Evolutionary conservation across 2,797 vertebrate genomes (phyloP).

Genomic region (Holocentrus rufus): DNA sequence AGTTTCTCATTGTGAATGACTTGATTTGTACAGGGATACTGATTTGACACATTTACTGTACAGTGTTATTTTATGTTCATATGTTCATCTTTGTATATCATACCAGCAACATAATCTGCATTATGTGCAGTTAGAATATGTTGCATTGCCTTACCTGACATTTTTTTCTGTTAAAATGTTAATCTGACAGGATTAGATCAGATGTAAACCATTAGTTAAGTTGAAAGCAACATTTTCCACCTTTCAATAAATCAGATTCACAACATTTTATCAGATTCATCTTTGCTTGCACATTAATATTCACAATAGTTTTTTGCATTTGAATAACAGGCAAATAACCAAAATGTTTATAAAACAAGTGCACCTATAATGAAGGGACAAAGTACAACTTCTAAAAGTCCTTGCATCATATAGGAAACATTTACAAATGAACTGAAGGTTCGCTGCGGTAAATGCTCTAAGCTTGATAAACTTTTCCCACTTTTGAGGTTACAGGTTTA

Average conservation of each 20-base stretch:
- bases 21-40: slow-evolving; percentile 46
- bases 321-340: too few relatives aligned
- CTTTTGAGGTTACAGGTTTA: background rate
- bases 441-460: background rate
- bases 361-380: slow-evolving; percentile 23
- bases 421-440: slow-evolving; percentile 28
- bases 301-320: too few relatives aligned
- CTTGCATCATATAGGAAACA: slow-evolving; percentile 6
- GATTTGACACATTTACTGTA: slow-evolving; percentile 26
- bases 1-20: slow-evolving; percentile 13
- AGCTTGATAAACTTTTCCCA: background rate
- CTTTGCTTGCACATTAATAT: slow-evolving; percentile 16
- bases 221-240: slow-evolving; percentile 25
- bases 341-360: background rate
- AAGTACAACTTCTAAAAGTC: slow-evolving; percentile 27
- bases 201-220: slow-evolving; percentile 38
- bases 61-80: slow-evolving; percentile 23
- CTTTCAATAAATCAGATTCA: slow-evolving; percentile 63
- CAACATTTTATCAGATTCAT: background rate
- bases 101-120: slow-evolving; percentile 37
- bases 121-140: slow-evolving; percentile 49
- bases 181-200: slow-evolving; percentile 40
- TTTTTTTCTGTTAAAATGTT: slow-evolving; percentile 53
- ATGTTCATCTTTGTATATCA: slow-evolving; percentile 18
- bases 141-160: slow-evolving; percentile 67